Percentiles rank a stretch among this genome's conserved stretches.
phyloP scores from a whole-genome alignment of 2,888 invertebrate species.

The Exocentrus adspersus region DNA sequence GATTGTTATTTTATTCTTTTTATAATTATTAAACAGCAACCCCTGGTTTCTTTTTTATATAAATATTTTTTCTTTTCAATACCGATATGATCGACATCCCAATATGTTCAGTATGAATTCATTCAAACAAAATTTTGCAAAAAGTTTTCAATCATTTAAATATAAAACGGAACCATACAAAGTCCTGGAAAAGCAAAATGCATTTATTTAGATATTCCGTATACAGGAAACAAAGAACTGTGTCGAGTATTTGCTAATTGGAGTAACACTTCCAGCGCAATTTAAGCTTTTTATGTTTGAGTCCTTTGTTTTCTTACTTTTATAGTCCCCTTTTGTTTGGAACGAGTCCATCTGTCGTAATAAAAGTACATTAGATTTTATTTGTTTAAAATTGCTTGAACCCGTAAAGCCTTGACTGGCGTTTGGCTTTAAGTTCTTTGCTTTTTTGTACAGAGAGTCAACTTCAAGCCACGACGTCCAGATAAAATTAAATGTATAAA shows the following conservation, averaged over 20 bases:
- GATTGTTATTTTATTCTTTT: too few relatives aligned
- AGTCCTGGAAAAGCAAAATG: neutral
- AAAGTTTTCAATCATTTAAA: neutral
- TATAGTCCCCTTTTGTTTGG: neutral
- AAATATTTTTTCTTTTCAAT: too few relatives aligned
- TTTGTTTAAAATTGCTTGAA: neutral
- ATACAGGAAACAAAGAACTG: constrained; percentile 8
- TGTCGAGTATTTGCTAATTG: constrained; percentile 17
- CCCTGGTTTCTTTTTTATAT: too few relatives aligned
- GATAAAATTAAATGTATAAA: too few relatives aligned
- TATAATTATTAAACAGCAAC: too few relatives aligned
- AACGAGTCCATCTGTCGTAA: neutral
- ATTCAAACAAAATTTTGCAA: too few relatives aligned
- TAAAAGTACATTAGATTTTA: constrained; percentile 1
- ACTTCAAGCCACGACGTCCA: too few relatives aligned
- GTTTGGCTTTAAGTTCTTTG: neutral
- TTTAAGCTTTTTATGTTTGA: constrained; percentile 9
- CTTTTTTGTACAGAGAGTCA: too few relatives aligned
- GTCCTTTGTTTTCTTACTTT: constrained; percentile 4
- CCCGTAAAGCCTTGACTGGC: neutral
- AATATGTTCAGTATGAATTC: too few relatives aligned
- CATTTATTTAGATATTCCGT: constrained; percentile 1
- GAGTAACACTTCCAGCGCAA: constrained; percentile 9
- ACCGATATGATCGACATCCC: too few relatives aligned
- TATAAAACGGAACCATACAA: neutral